Conservation (phyloP, 2,888 invertebrate species). For the Drosophila paramelanica region DNA sequence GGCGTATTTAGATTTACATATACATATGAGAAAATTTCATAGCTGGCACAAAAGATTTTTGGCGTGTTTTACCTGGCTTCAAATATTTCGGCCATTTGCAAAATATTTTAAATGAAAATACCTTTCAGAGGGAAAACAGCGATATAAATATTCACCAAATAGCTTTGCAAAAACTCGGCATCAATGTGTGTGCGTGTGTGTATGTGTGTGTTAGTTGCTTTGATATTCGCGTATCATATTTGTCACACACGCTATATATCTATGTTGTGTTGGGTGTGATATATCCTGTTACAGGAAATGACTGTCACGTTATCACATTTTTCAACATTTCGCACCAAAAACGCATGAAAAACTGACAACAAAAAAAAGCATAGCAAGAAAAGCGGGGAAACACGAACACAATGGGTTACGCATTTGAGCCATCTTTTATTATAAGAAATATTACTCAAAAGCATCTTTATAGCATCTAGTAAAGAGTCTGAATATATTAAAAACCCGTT, state of each 20-base stretch:
- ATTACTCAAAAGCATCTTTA: too few species aligned
- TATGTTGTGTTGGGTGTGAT: conserved; percentile 18
- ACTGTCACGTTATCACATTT: conserved; percentile 55
- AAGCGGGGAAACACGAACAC: conserved; percentile 5
- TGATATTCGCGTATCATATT: conserved; percentile 43
- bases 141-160: conserved; percentile 53
- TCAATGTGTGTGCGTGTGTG: background rate
- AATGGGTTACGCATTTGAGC: conserved; percentile 27
- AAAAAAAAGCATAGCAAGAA: conserved; percentile 1
- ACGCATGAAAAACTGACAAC: conserved; percentile 33
- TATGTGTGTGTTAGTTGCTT: conserved; percentile 11
- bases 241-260: conserved; percentile 21
- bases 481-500: background rate
- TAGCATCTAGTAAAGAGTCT: too few species aligned
- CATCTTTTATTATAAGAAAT: conserved; percentile 1
- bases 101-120: conserved; percentile 59
- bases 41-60: conserved; percentile 49
- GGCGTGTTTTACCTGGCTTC: conserved; percentile 40
- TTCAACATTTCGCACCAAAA: conserved; percentile 43
- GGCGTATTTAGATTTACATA: background rate
- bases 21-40: conserved; percentile 14
- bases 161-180: conserved; percentile 37
- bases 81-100: conserved; percentile 56
- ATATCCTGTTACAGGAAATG: conserved; percentile 53
- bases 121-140: conserved; percentile 37